These are phyloP conservation scores for Archips crataeganus DNA, from an alignment of 2,888 invertebrate genomes.

Conservation along the genomic window DNA sequence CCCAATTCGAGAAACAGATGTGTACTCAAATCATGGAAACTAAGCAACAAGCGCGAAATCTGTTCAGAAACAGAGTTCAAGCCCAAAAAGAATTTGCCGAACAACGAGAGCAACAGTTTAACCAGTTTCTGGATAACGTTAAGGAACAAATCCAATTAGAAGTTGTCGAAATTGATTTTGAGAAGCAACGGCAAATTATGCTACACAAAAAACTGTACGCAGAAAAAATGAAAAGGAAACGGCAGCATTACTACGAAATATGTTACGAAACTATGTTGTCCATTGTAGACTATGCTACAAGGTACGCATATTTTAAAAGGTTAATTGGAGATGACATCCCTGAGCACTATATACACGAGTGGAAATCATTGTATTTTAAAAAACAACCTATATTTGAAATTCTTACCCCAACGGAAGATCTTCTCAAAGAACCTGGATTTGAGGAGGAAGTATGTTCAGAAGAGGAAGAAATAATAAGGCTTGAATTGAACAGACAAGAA, in stretches of 20 bases:
- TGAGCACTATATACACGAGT: slow-evolving; percentile 79
- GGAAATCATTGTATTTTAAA: slow-evolving; percentile 85
- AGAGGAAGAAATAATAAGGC: slow-evolving; percentile 73
- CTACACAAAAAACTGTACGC: slow-evolving; percentile 84
- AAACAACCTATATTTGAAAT: slow-evolving; percentile 84
- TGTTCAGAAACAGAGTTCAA: slow-evolving; percentile 81
- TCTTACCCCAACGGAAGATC: slow-evolving; percentile 70
- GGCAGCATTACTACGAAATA: slow-evolving; percentile 76
- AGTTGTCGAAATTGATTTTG: slow-evolving; percentile 81
- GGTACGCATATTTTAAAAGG: slow-evolving; percentile 79
- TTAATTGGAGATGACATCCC: slow-evolving; percentile 76
- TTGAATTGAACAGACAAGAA: slow-evolving; percentile 83
- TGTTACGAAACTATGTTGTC: slow-evolving; percentile 84
- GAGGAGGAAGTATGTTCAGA: slow-evolving; percentile 62
- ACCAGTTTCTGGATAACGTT: slow-evolving; percentile 73
- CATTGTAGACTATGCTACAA: slow-evolving; percentile 83
- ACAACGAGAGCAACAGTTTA: slow-evolving; percentile 79
- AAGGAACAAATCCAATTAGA: slow-evolving; percentile 78
- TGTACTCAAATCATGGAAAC: slow-evolving; percentile 87
- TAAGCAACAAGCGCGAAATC: slow-evolving; percentile 84
- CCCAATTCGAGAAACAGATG: slow-evolving; percentile 88
- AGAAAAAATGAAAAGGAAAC: slow-evolving; percentile 81
- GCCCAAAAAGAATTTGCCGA: slow-evolving; percentile 81
- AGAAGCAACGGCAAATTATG: slow-evolving; percentile 79
- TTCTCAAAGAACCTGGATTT: slow-evolving; percentile 61